A percentile compares a stretch with the other conserved stretches of the same genome.
Conservation (phyloP, 2,797 vertebrate species). For the Meda fulgida region DNA sequence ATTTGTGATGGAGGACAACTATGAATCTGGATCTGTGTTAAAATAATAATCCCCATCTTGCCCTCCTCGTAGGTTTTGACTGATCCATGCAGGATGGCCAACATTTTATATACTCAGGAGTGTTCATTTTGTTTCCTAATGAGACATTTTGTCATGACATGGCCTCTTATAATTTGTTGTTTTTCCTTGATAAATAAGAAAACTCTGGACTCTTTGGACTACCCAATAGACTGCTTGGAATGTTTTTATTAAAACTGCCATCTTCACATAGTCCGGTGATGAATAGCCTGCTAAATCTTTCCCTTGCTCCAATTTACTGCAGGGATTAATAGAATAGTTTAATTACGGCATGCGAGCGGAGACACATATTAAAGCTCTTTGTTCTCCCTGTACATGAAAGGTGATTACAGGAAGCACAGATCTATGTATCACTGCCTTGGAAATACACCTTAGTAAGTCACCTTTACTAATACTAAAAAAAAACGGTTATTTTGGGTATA, state of each 20-base stretch:
- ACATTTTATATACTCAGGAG: conserved; percentile 14
- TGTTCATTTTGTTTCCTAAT: conserved; percentile 14
- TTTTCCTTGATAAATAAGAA: conserved; percentile 24
- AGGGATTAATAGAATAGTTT: conserved; percentile 60
- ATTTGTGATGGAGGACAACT: not conserved
- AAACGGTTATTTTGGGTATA: not conserved
- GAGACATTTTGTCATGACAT: not conserved
- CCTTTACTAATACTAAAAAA: conserved; percentile 16
- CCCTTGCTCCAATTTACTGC: conserved; percentile 54
- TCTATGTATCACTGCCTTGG: conserved; percentile 30
- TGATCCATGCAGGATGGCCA: not conserved
- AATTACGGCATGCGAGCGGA: conserved; percentile 50
- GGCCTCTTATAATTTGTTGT: conserved; percentile 21
- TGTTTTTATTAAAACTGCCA: conserved; percentile 58
- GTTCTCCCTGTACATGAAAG: conserved; percentile 53
- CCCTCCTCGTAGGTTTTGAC: not conserved
- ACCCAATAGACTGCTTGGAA: conserved; percentile 34
- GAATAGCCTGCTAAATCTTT: conserved; percentile 52
- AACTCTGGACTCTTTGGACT: conserved; percentile 30
- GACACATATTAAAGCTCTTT: conserved; percentile 57
- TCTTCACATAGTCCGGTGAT: conserved; percentile 49
- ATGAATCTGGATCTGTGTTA: not conserved
- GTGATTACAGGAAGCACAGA: conserved; percentile 36
- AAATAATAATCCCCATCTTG: not conserved
- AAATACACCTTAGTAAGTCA: conserved; percentile 13